phyloP scores from a whole-genome alignment of 2,888 invertebrate genomes.

The Coelogynopora nodosa region DNA sequence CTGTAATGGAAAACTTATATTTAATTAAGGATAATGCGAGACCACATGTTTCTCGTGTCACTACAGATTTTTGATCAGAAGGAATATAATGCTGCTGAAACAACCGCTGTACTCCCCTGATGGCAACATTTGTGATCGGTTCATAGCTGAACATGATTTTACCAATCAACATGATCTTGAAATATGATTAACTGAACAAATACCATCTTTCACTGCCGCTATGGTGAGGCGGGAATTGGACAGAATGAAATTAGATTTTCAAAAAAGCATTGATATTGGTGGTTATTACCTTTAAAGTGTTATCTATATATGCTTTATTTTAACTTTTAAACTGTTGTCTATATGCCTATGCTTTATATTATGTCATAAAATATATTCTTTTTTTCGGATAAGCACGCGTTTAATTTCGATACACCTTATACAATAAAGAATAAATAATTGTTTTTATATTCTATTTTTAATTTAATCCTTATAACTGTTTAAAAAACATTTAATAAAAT shows the following conservation, averaged over 20 bases:
- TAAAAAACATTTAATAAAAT: too few species aligned
- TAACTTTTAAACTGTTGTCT: neutral
- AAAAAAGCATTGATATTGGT: constrained; percentile 18
- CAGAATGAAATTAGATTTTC: constrained; percentile 15
- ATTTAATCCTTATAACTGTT: too few species aligned
- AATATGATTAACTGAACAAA: constrained; percentile 16
- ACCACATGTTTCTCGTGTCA: neutral
- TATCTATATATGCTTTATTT: too few species aligned
- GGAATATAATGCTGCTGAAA: constrained; percentile 5
- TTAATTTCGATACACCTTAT: constrained; percentile 24
- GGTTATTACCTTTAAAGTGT: constrained; percentile 1
- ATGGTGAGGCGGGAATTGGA: neutral
- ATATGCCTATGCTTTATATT: constrained; percentile 20
- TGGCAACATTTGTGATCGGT: constrained; percentile 12
- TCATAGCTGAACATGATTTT: constrained; percentile 20
- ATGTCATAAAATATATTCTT: constrained; percentile 31
- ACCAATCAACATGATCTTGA: neutral
- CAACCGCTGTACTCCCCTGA: constrained; percentile 12
- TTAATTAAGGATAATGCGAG: constrained; percentile 9
- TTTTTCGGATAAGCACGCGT: neutral
- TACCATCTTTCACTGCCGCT: constrained; percentile 14
- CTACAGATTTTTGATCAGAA: constrained; percentile 22
- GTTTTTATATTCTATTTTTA: too few species aligned
- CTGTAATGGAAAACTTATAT: constrained; percentile 14
- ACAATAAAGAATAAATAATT: too few species aligned